Conservation (phyloP, 2,797 vertebrate genomes). For the Acanthurus leucopareius region DNA sequence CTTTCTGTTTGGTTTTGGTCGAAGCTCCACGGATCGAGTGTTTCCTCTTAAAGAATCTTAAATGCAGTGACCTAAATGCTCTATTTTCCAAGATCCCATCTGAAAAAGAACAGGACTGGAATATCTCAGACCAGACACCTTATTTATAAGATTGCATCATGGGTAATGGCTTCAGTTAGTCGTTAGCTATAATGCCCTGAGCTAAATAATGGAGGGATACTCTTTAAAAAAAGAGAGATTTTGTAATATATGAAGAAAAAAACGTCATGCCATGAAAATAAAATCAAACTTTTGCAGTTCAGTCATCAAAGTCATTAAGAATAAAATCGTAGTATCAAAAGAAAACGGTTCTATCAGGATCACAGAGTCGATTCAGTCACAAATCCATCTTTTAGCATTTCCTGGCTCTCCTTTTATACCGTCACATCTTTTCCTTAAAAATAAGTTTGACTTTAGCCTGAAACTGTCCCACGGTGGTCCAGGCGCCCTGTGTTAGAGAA, state of each 20-base stretch:
- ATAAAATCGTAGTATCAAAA: neutral
- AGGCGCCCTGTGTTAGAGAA: neutral
- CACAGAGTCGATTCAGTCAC: too few relatives aligned
- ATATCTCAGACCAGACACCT: neutral
- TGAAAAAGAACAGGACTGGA: neutral
- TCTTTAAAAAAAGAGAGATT: neutral
- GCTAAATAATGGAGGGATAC: neutral
- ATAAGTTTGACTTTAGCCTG: neutral
- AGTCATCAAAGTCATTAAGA: neutral
- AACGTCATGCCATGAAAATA: neutral
- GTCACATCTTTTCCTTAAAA: neutral
- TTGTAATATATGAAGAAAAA: neutral
- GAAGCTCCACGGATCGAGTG: constrained; percentile 20
- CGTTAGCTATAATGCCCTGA: neutral
- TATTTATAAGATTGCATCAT: neutral
- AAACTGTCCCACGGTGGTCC: neutral
- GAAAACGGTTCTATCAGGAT: too few relatives aligned
- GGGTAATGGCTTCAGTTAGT: neutral
- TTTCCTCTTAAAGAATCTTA: constrained; percentile 9
- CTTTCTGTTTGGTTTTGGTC: constrained; percentile 28
- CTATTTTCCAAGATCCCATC: neutral
- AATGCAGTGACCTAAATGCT: neutral
- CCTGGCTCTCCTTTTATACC: neutral
- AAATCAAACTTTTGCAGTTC: neutral
- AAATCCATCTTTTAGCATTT: neutral